Conservation (phyloP, 2,888 invertebrate genomes). For the Nowickia ferox region DNA sequence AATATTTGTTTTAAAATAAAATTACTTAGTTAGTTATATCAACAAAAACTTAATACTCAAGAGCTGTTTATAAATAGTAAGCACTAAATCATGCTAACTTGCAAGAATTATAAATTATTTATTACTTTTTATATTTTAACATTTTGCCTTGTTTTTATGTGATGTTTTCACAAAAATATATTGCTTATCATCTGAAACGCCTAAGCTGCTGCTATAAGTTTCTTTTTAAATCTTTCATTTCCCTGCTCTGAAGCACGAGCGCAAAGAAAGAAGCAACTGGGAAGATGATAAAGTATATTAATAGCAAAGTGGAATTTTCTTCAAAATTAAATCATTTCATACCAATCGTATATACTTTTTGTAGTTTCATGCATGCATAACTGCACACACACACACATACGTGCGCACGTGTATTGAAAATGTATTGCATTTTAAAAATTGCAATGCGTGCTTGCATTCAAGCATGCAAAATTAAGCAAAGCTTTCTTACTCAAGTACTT, state of each 20-base stretch:
- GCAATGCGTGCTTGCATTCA: constrained; percentile 59
- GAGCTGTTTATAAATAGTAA: too few species aligned
- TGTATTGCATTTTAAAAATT: constrained; percentile 52
- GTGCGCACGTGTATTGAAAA: background rate
- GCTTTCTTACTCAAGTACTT: constrained; percentile 62
- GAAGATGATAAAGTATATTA: constrained; percentile 11
- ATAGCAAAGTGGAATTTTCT: constrained; percentile 41
- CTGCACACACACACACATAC: background rate
- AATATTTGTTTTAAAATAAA: too few species aligned
- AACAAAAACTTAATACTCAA: background rate
- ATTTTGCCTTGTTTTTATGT: too few species aligned
- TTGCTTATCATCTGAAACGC: too few species aligned
- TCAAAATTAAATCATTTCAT: constrained; percentile 48
- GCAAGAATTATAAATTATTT: too few species aligned
- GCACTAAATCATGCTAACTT: too few species aligned
- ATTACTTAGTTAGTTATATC: background rate
- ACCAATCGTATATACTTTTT: constrained; percentile 4
- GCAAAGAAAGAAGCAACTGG: background rate
- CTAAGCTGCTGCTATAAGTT: background rate
- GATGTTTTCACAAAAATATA: too few species aligned
- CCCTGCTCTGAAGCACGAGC: background rate
- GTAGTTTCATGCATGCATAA: background rate
- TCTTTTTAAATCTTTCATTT: background rate
- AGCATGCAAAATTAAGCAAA: constrained; percentile 68
- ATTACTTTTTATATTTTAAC: too few species aligned